phyloP scores from a whole-genome alignment of 30 jellyfish, hydroid and myxozoan genomes.

The Cassiopea andromeda region DNA sequence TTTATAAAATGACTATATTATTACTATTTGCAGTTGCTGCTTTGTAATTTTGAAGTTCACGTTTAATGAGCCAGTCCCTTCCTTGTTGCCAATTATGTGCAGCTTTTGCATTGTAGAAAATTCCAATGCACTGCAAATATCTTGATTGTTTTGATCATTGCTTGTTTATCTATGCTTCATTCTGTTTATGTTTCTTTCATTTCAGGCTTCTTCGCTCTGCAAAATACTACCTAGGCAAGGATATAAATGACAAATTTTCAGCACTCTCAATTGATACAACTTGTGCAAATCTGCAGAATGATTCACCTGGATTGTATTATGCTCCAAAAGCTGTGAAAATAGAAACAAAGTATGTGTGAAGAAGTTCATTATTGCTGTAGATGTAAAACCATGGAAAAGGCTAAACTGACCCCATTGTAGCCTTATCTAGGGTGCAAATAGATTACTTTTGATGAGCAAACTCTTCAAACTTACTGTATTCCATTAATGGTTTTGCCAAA shows the following conservation, averaged over 20 bases:
- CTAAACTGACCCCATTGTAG: neutral
- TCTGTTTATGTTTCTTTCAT: neutral
- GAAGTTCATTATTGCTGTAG: neutral
- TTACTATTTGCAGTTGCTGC: neutral
- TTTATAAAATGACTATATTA: neutral
- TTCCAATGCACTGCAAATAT: too few species aligned
- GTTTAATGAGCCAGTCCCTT: too few species aligned
- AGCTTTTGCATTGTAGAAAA: too few species aligned
- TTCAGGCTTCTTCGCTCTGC: constrained; percentile 94
- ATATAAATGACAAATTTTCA: constrained; percentile 83
- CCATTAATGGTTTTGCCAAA: too few species aligned
- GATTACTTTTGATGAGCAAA: too few species aligned
- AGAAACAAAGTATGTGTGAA: constrained; percentile 82
- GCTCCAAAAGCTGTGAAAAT: constrained; percentile 88
- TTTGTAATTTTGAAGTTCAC: too few species aligned
- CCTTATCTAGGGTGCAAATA: too few species aligned
- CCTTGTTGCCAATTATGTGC: too few species aligned
- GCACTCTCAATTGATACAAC: constrained; percentile 87
- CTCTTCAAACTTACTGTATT: too few species aligned
- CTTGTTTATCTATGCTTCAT: too few species aligned
- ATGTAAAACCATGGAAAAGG: neutral
- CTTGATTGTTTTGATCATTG: too few species aligned
- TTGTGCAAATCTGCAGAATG: constrained; percentile 79
- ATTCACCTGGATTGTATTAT: constrained; percentile 70
- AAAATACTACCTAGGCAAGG: constrained; percentile 89